Evolutionary conservation across 2,888 invertebrate species (phyloP).

Genomic region (Trichopoda pennipes): DNA sequence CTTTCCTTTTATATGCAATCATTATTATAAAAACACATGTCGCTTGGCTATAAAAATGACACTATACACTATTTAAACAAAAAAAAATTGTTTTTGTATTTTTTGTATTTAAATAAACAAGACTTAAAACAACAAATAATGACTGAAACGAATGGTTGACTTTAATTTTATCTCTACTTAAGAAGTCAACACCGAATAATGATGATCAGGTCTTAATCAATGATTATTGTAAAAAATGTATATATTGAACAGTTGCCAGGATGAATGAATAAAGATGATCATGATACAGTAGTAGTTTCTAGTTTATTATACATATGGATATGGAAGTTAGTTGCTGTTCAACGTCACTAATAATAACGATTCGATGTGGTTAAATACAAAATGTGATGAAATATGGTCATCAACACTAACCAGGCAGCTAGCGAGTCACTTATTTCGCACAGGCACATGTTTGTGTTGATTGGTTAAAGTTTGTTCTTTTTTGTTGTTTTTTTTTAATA

Average conservation of each 20-base stretch:
- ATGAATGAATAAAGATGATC: neutral
- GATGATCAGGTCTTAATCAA: constrained; percentile 65
- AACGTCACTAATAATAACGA: constrained; percentile 29
- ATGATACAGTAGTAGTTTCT: constrained; percentile 41
- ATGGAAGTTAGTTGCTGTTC: constrained; percentile 50
- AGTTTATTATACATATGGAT: constrained; percentile 18
- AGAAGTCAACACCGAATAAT: constrained; percentile 53
- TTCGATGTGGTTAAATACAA: constrained; percentile 43
- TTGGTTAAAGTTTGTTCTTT: constrained; percentile 34
- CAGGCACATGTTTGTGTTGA: constrained; percentile 58
- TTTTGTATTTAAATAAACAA: constrained; percentile 30
- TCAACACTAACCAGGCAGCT: constrained; percentile 47
- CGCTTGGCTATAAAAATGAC: constrained; percentile 48
- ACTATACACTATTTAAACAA: constrained; percentile 30
- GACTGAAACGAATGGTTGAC: constrained; percentile 10
- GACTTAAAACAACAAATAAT: constrained; percentile 28
- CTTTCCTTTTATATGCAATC: constrained; percentile 14
- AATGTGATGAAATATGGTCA: constrained; percentile 63
- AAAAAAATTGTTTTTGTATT: constrained; percentile 31
- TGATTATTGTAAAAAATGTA: constrained; percentile 55
- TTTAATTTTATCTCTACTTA: constrained; percentile 59
- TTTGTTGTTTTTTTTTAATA: constrained; percentile 30
- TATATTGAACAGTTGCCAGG: constrained; percentile 50
- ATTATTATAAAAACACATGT: constrained; percentile 59
- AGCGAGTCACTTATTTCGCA: constrained; percentile 31